Evolutionary conservation across 2,888 invertebrate genomes (phyloP), one percentile per base, ranked within the genome.

Genomic region (Thera obeliscata): DNA sequence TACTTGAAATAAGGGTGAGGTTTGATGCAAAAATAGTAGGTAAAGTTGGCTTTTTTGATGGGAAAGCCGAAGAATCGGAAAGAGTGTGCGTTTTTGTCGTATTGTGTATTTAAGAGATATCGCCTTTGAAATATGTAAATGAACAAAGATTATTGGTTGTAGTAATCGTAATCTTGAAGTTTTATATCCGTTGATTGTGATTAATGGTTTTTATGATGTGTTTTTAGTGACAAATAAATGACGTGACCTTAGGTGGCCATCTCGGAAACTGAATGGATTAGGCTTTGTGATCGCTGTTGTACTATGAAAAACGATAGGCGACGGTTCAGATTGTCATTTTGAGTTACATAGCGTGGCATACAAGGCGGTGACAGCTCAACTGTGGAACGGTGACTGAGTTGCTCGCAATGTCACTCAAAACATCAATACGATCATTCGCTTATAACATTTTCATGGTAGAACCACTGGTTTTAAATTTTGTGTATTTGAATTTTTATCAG

Each of bases 31-130:
- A 2, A 22, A 0, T 22, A 11, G 35, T 55, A 5, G 2, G 4
- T 41, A 58, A 3, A 52, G 9, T 74, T 79, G 63, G 78, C 67
- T 56, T 63, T 67, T 57, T 61, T 75, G 74, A 80, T 82, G 79
- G 77, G 81, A 79, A 81, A 77, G 71, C 75, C 73, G 75, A 73
- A 75, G 73, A 75, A 78, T 77, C 74, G 73, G 75, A 71, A 72
- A 69, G 74, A 78, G 81, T 80, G 78, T 78, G 76, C 67, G 72
- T 73, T 74, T 70, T 73, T 71, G 75, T 75, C 74, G 74, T 77
- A 78, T 81, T 82, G 79, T 81, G 79, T 80, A 74, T 77, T 78
- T 76, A 77, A 77, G 72, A 78, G 76, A 75, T 76, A 81, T 80
- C 76, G 75, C 64, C 71, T 72, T 74, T 74, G 72, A 76, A 75